A percentile compares a stretch with the other conserved stretches of the same genome.
phyloP scores from a whole-genome alignment of 2,888 invertebrate genomes.

The Morpho achilles region DNA sequence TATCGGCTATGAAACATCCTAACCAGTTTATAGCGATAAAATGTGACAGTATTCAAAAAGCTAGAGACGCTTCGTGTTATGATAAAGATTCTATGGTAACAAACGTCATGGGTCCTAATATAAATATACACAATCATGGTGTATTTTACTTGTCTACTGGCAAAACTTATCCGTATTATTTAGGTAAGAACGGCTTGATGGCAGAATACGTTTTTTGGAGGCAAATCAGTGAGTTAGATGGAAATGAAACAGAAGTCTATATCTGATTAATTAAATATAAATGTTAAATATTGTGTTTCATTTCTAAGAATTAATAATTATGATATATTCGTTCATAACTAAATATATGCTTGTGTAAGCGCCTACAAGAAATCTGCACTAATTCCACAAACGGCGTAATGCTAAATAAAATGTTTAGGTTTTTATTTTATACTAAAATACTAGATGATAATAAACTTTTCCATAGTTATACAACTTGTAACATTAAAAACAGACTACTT shows the following conservation, averaged over 20 bases:
- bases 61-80: conserved; percentile 56
- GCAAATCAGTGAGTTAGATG: conserved; percentile 47
- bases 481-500: no score
- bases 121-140: conserved; percentile 48
- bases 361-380: not conserved
- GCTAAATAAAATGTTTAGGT: no score
- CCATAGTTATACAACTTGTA: no score
- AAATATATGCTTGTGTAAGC: not conserved
- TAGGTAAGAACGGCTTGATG: conserved; percentile 55
- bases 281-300: not conserved
- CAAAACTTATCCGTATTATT: conserved; percentile 54
- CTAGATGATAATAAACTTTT: no score
- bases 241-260: conserved; percentile 53
- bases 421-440: no score
- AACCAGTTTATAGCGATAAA: conserved; percentile 55
- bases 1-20: conserved; percentile 53
- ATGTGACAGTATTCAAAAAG: conserved; percentile 59
- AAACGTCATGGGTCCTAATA: conserved; percentile 49
- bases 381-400: not conserved
- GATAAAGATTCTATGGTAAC: conserved; percentile 44
- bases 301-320: no score
- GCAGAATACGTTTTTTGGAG: conserved; percentile 56
- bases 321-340: not conserved
- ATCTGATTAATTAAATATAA: conserved; percentile 34
- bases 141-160: conserved; percentile 61